Conservation (phyloP, 1,140 invertebrate genomes). For the Psilanteris sp. region DNA sequence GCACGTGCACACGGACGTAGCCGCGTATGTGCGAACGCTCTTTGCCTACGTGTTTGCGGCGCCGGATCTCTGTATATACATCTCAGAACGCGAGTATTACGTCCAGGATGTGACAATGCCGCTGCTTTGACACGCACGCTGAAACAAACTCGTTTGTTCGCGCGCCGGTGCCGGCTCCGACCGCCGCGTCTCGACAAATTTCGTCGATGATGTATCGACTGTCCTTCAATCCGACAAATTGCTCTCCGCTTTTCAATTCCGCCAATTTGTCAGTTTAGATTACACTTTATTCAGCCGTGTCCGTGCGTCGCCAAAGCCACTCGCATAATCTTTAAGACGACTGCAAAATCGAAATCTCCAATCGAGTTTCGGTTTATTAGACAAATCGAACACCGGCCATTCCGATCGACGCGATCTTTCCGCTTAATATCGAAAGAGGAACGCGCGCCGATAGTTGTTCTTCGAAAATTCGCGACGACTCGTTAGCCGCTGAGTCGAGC, state of each 20-base stretch:
- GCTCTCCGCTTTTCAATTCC: conserved; percentile 6
- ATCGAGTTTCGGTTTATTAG: too few species aligned
- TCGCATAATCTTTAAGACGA: too few species aligned
- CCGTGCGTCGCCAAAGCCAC: too few species aligned
- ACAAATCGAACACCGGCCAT: too few species aligned
- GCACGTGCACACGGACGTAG: conserved; percentile 19
- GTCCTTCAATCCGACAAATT: not conserved
- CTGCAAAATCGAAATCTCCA: too few species aligned
- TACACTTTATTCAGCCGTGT: not conserved
- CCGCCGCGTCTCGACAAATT: conserved; percentile 4
- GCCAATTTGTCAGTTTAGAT: conserved; percentile 14
- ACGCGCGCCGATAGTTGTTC: too few species aligned
- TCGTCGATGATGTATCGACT: conserved; percentile 10
- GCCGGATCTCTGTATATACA: conserved; percentile 19
- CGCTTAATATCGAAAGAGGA: too few species aligned
- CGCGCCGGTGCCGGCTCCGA: too few species aligned
- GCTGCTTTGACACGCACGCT: conserved; percentile 14
- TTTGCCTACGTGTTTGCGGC: conserved; percentile 18
- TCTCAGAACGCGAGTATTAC: conserved; percentile 13
- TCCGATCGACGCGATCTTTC: too few species aligned
- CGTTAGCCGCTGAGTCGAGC: too few species aligned
- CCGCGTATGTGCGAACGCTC: conserved; percentile 4
- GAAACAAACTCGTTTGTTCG: not conserved
- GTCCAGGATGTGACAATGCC: conserved; percentile 14
- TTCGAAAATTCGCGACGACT: too few species aligned